Base-by-base conservation (phyloP, 2,797 vertebrate genomes). In the Artibeus lituratus region DNA sequence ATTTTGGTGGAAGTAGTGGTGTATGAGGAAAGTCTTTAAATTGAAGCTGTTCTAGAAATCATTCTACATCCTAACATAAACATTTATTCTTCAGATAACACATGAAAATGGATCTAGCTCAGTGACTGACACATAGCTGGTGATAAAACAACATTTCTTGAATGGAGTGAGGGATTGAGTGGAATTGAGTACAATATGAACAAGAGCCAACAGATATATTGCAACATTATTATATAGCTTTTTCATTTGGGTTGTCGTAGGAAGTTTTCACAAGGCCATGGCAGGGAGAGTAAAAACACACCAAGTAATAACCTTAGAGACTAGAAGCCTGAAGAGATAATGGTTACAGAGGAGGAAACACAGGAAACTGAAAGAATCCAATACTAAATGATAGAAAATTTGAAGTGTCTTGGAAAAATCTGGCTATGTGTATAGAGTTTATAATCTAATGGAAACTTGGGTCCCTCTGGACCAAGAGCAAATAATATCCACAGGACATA, bases 401-500 rank as follows among this genome's bases (percentile, higher is more conserved):
- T 84, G 59, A 55, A n/a, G 37, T 94, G 6, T 78, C 80, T 97
- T 95, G 35, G 8, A 95, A 57, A 78, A 80, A 90, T 93, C 69
- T 96, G 87, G 72, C 59, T 86, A 22, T 96, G 92, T 88, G 78
- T 81, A 85, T 42, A 95, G 67, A 96, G 69, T 42, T 57, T 84
- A 77, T 87, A 97, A 96, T 96, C 94, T 95, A 94, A 88, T 97
- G 97, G 97, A 97, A 97, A 96, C 95, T 96, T 94, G 80, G 80
- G 93, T 97, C 97, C 93, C 97, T 4, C 87, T 96, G 94, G 97
- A 94, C 96, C 47, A 65, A 96, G 87, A 96, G 96, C 93, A 98
- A 96, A 95, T 96, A 96, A 96, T 96, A 96, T 97, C 95, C 97
- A 97, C 87, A 97, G 97, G 95, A 98, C 97, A 95, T 88, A 92